A percentile compares a stretch with the other conserved stretches of the same genome.
Conservation (phyloP, 2,888 invertebrate species). For the Argynnis bischoffii region DNA sequence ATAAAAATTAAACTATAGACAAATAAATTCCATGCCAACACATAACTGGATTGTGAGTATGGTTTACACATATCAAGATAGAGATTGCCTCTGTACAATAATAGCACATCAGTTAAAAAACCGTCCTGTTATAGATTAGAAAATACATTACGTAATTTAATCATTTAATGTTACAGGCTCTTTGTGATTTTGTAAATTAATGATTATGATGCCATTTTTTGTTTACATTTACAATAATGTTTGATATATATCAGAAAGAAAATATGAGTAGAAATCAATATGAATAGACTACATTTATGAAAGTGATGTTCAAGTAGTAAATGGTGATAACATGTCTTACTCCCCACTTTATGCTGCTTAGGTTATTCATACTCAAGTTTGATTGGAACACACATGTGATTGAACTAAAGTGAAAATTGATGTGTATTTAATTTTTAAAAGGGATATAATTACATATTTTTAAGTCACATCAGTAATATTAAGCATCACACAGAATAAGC, state of each 20-base stretch:
- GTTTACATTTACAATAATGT: background rate
- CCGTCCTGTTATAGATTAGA: constrained; percentile 71
- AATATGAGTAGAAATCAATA: background rate
- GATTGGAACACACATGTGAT: no score
- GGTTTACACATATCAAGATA: constrained; percentile 64
- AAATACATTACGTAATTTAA: constrained; percentile 45
- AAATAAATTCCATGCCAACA: constrained; percentile 4
- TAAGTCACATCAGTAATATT: background rate
- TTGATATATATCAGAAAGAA: constrained; percentile 1
- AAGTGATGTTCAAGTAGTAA: background rate
- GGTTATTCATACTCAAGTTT: background rate
- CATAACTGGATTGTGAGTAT: constrained; percentile 29
- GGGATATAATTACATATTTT: no score
- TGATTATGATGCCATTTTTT: constrained; percentile 8
- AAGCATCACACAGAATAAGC: constrained; percentile 1
- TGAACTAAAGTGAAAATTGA: no score
- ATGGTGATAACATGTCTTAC: background rate
- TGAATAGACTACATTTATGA: background rate
- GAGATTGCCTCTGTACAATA: constrained; percentile 54
- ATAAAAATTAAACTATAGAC: constrained; percentile 15
- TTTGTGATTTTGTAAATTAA: constrained; percentile 30
- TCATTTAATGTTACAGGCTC: constrained; percentile 38
- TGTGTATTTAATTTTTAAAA: no score
- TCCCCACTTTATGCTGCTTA: constrained; percentile 7
- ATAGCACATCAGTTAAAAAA: constrained; percentile 57